A percentile compares a stretch with the other conserved stretches of the same genome.
Conservation (phyloP, 2,888 invertebrate genomes). For the Diaperis boleti region DNA sequence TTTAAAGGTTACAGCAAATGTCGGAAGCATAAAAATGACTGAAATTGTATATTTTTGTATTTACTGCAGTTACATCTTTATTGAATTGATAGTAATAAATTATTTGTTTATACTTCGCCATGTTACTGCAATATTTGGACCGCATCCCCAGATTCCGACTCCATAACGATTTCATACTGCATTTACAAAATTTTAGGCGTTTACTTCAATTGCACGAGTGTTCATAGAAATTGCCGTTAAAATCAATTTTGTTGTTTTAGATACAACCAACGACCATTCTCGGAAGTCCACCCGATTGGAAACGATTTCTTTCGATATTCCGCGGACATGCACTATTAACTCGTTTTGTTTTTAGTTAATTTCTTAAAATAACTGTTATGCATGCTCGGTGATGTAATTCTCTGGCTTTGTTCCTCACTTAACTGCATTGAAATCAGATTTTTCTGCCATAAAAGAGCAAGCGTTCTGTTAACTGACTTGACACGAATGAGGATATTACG, state of each 20-base stretch:
- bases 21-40: too few relatives aligned
- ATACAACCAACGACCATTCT: conserved; percentile 28
- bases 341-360: conserved; percentile 2
- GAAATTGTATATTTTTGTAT: too few relatives aligned
- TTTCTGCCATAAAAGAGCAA: not conserved
- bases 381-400: conserved; percentile 14
- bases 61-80: too few relatives aligned
- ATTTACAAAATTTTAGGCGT: too few relatives aligned
- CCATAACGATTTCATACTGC: conserved; percentile 18
- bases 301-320: conserved; percentile 44
- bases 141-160: not conserved
- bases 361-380: conserved; percentile 10
- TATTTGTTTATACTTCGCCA: conserved; percentile 3
- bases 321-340: conserved; percentile 47
- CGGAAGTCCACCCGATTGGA: conserved; percentile 30
- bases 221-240: conserved; percentile 10
- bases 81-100: too few relatives aligned
- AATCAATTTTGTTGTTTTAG: conserved; percentile 39
- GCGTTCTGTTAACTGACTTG: not conserved
- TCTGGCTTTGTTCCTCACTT: conserved; percentile 14
- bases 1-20: too few relatives aligned
- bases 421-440: conserved; percentile 20
- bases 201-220: conserved; percentile 36
- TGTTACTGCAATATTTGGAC: too few relatives aligned
- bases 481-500: not conserved